Evolutionary conservation across 2,797 vertebrate species (phyloP).

Genomic region (Saguinus oedipus): DNA sequence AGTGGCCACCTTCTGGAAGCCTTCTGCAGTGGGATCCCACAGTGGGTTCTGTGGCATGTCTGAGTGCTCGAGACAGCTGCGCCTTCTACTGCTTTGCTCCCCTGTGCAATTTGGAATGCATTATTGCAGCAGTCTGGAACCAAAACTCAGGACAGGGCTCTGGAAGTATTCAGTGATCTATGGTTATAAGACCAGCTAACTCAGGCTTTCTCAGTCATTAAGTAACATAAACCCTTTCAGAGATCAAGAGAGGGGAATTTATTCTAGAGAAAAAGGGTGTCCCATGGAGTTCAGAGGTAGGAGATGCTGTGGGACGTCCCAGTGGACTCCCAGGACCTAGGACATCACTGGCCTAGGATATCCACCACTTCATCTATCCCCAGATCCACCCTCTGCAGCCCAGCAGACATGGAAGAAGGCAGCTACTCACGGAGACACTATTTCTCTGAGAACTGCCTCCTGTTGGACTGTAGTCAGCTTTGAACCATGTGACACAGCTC

Average conservation of each 20-base stretch:
- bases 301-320: neutral
- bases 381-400: neutral
- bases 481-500: accelerated
- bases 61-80: neutral
- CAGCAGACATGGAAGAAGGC: accelerated
- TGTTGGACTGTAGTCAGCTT: neutral
- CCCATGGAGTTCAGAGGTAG: neutral
- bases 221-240: neutral
- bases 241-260: neutral
- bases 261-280: neutral
- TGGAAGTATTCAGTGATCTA: neutral
- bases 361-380: neutral
- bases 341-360: neutral
- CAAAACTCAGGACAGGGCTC: neutral
- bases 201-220: neutral
- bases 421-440: neutral
- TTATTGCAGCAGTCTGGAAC: neutral
- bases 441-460: neutral
- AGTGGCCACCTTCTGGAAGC: neutral
- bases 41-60: neutral
- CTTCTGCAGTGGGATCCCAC: too few relatives aligned
- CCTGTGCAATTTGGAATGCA: neutral
- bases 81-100: neutral
- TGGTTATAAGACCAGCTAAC: neutral
- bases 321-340: neutral